These are phyloP conservation scores for Sycophila sp. DNA, from an alignment of 1,140 invertebrate genomes.

Conservation along the genomic window DNA sequence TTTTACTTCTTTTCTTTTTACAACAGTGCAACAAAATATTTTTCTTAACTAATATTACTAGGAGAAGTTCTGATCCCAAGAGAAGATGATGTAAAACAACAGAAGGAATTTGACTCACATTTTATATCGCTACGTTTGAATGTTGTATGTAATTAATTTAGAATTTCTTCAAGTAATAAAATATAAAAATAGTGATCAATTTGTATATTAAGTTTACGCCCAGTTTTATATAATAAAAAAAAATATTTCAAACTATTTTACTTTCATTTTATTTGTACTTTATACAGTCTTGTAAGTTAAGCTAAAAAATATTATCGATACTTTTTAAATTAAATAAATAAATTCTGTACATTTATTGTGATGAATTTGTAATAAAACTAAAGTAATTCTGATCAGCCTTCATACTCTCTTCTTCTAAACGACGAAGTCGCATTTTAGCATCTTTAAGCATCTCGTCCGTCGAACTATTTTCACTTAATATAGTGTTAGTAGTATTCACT, in stretches of 20 bases:
- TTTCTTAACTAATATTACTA: conserved; percentile 67
- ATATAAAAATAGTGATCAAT: conserved; percentile 57
- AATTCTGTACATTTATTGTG: conserved; percentile 39
- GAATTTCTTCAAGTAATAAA: conserved; percentile 60
- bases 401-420: conserved; percentile 59
- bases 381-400: conserved; percentile 60
- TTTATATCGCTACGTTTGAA: conserved; percentile 65
- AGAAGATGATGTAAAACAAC: conserved; percentile 66
- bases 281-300: conserved; percentile 19
- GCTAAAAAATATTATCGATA: background rate
- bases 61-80: conserved; percentile 69
- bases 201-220: conserved; percentile 62
- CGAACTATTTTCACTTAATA: conserved; percentile 61
- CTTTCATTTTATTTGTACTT: conserved; percentile 24
- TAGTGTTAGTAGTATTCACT: conserved; percentile 43
- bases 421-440: conserved; percentile 57
- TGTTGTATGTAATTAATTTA: conserved; percentile 66
- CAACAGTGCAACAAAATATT: conserved; percentile 6
- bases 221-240: conserved; percentile 63
- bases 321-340: conserved; percentile 21
- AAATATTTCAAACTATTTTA: conserved; percentile 37
- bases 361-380: conserved; percentile 54
- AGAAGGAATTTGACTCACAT: conserved; percentile 60
- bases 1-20: background rate
- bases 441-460: conserved; percentile 63